Base-by-base conservation (phyloP, 2,113 vertebrate genomes). In the Dipodomys merriami region DNA sequence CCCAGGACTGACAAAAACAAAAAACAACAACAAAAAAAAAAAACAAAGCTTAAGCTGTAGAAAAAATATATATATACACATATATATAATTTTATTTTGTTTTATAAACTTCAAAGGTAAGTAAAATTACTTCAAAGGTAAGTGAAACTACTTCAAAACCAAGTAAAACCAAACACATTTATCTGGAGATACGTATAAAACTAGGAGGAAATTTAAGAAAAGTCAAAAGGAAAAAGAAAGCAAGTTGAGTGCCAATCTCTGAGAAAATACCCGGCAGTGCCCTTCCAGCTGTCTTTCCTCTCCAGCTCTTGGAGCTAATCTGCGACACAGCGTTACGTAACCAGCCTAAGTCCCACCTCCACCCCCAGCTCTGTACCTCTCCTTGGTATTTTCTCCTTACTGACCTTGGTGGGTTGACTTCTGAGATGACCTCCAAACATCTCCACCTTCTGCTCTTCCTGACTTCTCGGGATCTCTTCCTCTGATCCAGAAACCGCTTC, bases 381-480 rank as follows among this genome's bases (percentile, higher is more conserved):
- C 35, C n/a, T 46, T 25, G 9, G 67, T 65, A 16, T 15, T 27
- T 27, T 57, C 71, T 60, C 77, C 29, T 76, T 44, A 11, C 39
- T n/a, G 33, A 13, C 16, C 22, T 6, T 1, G 29, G 10, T 1
- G 15, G 23, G 27, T 35, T 20, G 46, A 46, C 13, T 57, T 18
- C 29, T 33, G 39, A 1, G 27, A 12, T 0, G 29, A 10, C 29
- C 30, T 35, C 85, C 29, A 11, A 30, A 44, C 23, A 60, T 1
- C n/a, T n/a, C 76, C 39, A 19, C 13, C 65, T n/a, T 33, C 74
- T 20, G 20, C 53, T 7, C 6, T n/a, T 60, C 4, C 0, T 7
- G 19, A 1, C n/a, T 53, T 2, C 7, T 0, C 0, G 10, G 2
- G 7, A 33, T 29, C 16, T 11, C 8, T 29, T 8, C 18, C 57